Evolutionary conservation across 2,888 invertebrate genomes (phyloP).

Genomic region (Patella caerulea): DNA sequence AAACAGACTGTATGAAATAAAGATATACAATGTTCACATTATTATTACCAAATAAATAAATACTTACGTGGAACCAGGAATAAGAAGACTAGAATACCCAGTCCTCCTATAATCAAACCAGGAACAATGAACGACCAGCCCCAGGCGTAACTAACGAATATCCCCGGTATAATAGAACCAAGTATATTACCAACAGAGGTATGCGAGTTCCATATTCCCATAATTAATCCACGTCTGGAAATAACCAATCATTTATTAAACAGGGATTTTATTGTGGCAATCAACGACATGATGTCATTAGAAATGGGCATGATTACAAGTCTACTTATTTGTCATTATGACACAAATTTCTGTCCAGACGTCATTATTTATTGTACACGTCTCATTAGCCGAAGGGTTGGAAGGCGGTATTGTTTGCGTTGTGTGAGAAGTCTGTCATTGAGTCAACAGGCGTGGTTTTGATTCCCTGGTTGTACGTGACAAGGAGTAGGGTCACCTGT

Average conservation of each 20-base stretch:
- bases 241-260: background rate
- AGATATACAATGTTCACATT: too few species aligned
- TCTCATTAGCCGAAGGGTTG: background rate
- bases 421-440: too few species aligned
- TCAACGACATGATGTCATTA: too few species aligned
- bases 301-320: too few species aligned
- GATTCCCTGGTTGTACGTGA: too few species aligned
- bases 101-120: constrained; percentile 80
- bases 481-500: too few species aligned
- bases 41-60: background rate
- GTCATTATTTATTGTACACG: background rate
- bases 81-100: constrained; percentile 81
- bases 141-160: constrained; percentile 86
- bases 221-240: constrained; percentile 79
- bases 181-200: constrained; percentile 96
- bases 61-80: constrained; percentile 81
- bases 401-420: too few species aligned
- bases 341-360: background rate
- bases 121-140: constrained; percentile 92
- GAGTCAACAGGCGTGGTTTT: too few species aligned
- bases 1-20: too few species aligned
- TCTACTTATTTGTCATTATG: too few species aligned
- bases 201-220: constrained; percentile 97
- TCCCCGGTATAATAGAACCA: constrained; percentile 89
- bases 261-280: too few species aligned